Conservation (phyloP, 2,888 invertebrate genomes). For the Drosophila kanekoi region DNA sequence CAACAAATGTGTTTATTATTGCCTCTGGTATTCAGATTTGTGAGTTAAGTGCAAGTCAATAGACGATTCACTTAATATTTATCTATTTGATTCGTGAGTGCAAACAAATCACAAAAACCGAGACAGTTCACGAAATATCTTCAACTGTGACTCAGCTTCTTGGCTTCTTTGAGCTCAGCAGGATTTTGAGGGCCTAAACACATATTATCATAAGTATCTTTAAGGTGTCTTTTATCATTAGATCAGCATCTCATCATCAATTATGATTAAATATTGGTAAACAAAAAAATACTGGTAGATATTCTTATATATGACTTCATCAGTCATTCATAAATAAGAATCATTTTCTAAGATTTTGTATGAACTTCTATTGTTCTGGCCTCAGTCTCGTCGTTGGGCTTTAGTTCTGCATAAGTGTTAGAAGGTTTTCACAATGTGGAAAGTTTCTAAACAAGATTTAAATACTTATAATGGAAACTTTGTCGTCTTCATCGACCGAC, state of each 20-base stretch:
- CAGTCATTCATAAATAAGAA: too few species aligned
- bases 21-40: not conserved
- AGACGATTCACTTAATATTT: constrained; percentile 14
- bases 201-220: not conserved
- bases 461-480: too few species aligned
- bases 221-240: not conserved
- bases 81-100: constrained; percentile 13
- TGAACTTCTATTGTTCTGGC: not conserved
- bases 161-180: constrained; percentile 2
- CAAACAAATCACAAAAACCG: not conserved
- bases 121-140: constrained; percentile 1
- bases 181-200: constrained; percentile 8
- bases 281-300: too few species aligned
- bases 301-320: constrained; percentile 3
- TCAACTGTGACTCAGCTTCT: constrained; percentile 1
- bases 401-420: too few species aligned
- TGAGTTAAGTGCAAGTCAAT: constrained; percentile 8
- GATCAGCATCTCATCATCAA: not conserved
- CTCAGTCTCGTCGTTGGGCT: too few species aligned
- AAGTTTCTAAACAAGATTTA: too few species aligned
- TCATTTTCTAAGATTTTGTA: not conserved
- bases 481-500: too few species aligned
- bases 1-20: constrained; percentile 32
- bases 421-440: too few species aligned
- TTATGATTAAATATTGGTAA: not conserved